Conservation (phyloP, 2,113 vertebrate species). For the Charadrius vociferus region DNA sequence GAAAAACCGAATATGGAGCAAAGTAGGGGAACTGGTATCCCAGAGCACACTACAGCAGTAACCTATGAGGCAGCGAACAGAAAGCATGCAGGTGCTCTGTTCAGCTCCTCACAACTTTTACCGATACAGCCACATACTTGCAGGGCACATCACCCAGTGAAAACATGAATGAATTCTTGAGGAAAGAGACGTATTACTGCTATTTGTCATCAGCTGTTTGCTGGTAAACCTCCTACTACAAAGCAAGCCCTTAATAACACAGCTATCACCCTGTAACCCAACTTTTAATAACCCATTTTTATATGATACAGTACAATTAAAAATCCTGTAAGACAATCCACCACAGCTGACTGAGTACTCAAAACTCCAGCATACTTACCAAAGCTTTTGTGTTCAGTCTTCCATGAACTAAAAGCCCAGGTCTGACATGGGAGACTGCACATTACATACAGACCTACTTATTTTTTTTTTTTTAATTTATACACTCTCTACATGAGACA, state of each 20-base stretch:
- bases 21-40: not conserved
- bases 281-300: not conserved
- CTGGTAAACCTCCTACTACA: not conserved
- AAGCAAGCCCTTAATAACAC: not conserved
- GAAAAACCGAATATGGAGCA: accelerated
- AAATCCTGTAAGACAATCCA: not conserved
- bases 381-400: accelerated
- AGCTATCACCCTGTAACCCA: not conserved
- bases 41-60: accelerated
- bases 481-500: not conserved
- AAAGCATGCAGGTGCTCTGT: accelerated
- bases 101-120: accelerated
- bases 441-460: not conserved
- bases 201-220: not conserved
- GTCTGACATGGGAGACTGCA: not conserved
- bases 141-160: not conserved
- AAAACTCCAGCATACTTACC: not conserved
- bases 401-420: not conserved
- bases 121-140: not conserved
- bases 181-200: not conserved
- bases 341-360: not conserved
- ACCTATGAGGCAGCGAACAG: accelerated
- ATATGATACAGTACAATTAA: not conserved
- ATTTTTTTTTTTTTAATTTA: accelerated
- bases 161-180: accelerated